Evolutionary conservation across 2,888 invertebrate species (phyloP).

Genomic region (Xanthorhoe designata): DNA sequence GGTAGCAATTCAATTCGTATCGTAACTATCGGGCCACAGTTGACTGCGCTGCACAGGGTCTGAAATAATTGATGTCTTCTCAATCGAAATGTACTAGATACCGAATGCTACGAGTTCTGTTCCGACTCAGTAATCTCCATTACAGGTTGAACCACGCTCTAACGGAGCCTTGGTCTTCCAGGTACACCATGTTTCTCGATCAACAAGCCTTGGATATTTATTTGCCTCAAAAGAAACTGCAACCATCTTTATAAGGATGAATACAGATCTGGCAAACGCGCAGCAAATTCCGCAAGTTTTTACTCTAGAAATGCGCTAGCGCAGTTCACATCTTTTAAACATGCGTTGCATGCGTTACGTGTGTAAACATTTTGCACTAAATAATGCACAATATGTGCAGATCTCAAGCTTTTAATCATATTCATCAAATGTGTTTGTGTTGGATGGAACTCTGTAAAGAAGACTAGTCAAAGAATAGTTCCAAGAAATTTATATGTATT

Average conservation of each 20-base stretch:
- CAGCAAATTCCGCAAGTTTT: not conserved
- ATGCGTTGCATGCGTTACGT: no score
- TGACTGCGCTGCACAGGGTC: constrained; percentile 51
- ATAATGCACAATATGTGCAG: no score
- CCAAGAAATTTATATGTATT: no score
- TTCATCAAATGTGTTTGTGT: no score
- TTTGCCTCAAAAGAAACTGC: not conserved
- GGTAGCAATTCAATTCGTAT: constrained; percentile 50
- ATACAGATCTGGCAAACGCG: not conserved
- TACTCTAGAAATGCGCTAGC: no score
- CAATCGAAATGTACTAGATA: constrained; percentile 52
- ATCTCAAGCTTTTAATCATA: no score
- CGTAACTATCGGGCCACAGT: constrained; percentile 43
- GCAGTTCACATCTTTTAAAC: not conserved
- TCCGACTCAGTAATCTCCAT: constrained; percentile 33
- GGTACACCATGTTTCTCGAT: constrained; percentile 4
- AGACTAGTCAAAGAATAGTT: no score
- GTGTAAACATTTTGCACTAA: no score
- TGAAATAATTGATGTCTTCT: constrained; percentile 67
- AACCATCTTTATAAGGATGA: not conserved
- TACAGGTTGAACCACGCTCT: constrained; percentile 18
- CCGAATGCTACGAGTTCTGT: constrained; percentile 37
- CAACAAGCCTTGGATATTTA: not conserved
- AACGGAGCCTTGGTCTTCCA: constrained; percentile 18
- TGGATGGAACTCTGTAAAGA: no score